phyloP scores from a whole-genome alignment of 2,113 vertebrate genomes.

The Dolichallabes microphthalmus region DNA sequence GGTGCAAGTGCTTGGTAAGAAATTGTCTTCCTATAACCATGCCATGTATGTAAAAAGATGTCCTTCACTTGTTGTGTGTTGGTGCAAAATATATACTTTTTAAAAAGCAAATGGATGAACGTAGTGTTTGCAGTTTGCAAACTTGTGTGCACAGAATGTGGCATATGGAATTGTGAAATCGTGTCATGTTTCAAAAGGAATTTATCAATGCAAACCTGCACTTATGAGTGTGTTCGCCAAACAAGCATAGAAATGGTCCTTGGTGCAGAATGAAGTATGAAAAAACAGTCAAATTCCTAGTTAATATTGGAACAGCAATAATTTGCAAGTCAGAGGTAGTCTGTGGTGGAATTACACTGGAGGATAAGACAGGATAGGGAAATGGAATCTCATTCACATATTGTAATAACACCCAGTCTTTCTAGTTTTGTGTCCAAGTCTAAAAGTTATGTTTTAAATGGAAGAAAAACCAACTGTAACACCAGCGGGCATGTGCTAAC shows the following conservation, averaged over 20 bases:
- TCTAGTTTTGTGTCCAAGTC: not conserved
- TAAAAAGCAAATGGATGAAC: not conserved
- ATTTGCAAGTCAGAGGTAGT: slow-evolving; percentile 20
- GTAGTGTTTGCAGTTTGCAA: not conserved
- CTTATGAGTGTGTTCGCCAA: no score
- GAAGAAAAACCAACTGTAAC: not conserved
- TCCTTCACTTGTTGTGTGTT: not conserved
- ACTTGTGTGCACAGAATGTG: not conserved
- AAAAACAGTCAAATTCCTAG: not conserved
- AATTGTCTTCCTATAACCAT: not conserved
- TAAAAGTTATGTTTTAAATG: slow-evolving; percentile 20
- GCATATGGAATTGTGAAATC: not conserved
- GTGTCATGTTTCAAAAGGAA: no score
- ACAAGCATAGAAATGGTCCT: no score
- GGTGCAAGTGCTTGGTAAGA: not conserved
- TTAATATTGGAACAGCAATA: slow-evolving; percentile 1
- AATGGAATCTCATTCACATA: not conserved
- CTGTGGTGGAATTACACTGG: not conserved
- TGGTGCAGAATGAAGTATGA: not conserved
- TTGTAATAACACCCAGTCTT: not conserved
- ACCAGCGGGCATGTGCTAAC: slow-evolving; percentile 33
- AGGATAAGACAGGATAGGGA: not conserved
- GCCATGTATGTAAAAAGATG: not conserved
- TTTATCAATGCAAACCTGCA: no score
- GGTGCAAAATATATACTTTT: not conserved